These are phyloP conservation scores for Heterotilapia buettikoferi DNA, from an alignment of 2,113 vertebrate species.

Conservation along the genomic window DNA sequence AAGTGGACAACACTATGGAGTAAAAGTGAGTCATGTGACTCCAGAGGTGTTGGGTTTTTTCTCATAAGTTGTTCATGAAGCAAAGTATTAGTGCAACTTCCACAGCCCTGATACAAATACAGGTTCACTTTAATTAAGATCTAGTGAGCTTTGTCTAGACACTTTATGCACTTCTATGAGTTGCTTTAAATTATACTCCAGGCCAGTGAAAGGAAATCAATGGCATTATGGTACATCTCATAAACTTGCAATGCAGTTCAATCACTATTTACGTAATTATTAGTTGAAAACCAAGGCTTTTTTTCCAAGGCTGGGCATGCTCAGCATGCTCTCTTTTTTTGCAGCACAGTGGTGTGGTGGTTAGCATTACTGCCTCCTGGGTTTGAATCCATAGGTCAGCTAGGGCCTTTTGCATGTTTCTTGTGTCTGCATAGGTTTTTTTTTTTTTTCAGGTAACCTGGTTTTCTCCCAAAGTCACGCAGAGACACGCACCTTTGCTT, in stretches of 20 bases:
- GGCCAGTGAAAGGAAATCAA: not conserved
- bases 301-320: not conserved
- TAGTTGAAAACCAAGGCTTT: not conserved
- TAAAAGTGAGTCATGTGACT: not conserved
- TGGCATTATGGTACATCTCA: not conserved
- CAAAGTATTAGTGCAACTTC: not conserved
- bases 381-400: not conserved
- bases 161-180: not conserved
- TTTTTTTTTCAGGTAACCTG: not conserved
- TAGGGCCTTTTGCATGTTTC: not conserved
- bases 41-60: not conserved
- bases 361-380: not conserved
- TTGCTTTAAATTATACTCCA: not conserved
- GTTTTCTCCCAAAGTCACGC: not conserved
- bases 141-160: not conserved
- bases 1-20: not conserved
- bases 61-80: not conserved
- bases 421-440: not conserved
- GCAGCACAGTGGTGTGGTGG: not conserved
- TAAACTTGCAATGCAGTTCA: not conserved
- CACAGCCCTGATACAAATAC: not conserved
- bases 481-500: not conserved
- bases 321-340: not conserved
- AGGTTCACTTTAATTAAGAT: not conserved
- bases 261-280: not conserved